Percentiles rank a stretch among this genome's conserved stretches.
phyloP scores from a whole-genome alignment of 2,113 vertebrate species.

The Tiliqua scincoides region DNA sequence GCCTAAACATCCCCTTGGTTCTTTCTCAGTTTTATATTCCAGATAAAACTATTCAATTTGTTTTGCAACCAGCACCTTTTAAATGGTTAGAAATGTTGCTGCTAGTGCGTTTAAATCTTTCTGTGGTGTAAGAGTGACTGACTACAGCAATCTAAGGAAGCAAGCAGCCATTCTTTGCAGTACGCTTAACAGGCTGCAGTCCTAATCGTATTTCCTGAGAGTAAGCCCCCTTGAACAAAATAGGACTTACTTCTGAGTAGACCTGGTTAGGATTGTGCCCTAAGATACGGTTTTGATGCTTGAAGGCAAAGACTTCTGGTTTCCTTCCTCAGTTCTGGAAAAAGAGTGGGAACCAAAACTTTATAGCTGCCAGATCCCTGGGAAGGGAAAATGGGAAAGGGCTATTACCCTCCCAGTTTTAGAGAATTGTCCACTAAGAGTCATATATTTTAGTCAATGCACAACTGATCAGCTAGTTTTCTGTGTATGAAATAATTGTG shows the following conservation, averaged over 20 bases:
- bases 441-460: not conserved
- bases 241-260: too few species aligned
- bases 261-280: too few species aligned
- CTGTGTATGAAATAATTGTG: not conserved
- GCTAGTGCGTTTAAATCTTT: not conserved
- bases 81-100: not conserved
- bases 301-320: not conserved
- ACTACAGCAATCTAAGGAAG: not conserved
- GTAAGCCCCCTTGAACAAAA: too few species aligned
- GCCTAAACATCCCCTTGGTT: not conserved
- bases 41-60: not conserved
- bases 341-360: not conserved
- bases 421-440: not conserved
- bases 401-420: not conserved
- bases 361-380: not conserved
- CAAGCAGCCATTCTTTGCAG: not conserved
- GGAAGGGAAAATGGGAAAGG: not conserved
- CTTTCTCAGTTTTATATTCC: not conserved
- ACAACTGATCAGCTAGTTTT: not conserved
- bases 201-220: too few species aligned
- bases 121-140: not conserved
- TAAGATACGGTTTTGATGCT: not conserved
- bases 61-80: not conserved
- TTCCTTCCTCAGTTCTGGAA: not conserved
- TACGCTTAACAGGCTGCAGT: too few species aligned